These are phyloP conservation scores for Micrasema minimum DNA, from an alignment of 1,140 invertebrate genomes.

Conservation along the genomic window DNA sequence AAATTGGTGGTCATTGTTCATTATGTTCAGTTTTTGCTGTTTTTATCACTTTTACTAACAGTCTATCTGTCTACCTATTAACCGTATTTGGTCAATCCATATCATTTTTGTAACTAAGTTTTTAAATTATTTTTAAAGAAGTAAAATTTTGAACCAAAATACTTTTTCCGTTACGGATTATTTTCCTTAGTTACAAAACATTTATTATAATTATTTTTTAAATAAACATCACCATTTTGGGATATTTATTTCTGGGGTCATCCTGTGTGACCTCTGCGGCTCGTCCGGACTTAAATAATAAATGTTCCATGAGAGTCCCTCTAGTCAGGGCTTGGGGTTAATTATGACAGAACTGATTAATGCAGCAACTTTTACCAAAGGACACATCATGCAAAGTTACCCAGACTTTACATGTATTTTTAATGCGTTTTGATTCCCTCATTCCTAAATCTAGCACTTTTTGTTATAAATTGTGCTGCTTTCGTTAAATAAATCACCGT, in stretches of 20 bases:
- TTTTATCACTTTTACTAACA: too few species aligned
- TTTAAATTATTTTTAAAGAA: too few species aligned
- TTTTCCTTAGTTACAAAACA: too few species aligned
- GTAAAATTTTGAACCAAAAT: too few species aligned
- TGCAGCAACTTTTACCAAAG: conserved; percentile 9
- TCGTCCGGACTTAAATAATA: conserved; percentile 10
- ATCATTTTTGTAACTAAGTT: too few species aligned
- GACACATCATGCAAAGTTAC: neutral
- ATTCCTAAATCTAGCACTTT: neutral
- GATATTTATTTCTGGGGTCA: neutral
- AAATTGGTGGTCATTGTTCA: too few species aligned
- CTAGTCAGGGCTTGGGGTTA: conserved; percentile 1
- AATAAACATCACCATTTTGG: neutral
- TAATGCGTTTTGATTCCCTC: neutral
- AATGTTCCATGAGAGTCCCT: conserved; percentile 1
- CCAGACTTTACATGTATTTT: neutral
- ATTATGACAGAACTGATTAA: conserved; percentile 15
- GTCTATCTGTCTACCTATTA: too few species aligned
- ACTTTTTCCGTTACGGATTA: too few species aligned
- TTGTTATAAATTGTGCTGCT: neutral
- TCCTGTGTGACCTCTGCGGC: neutral
- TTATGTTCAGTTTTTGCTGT: too few species aligned
- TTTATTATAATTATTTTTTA: too few species aligned
- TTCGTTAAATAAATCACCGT: neutral
- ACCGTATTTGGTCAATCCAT: too few species aligned